These are phyloP conservation scores for Glossosoma conforme DNA, from an alignment of 1,140 invertebrate genomes.

Conservation along the genomic window DNA sequence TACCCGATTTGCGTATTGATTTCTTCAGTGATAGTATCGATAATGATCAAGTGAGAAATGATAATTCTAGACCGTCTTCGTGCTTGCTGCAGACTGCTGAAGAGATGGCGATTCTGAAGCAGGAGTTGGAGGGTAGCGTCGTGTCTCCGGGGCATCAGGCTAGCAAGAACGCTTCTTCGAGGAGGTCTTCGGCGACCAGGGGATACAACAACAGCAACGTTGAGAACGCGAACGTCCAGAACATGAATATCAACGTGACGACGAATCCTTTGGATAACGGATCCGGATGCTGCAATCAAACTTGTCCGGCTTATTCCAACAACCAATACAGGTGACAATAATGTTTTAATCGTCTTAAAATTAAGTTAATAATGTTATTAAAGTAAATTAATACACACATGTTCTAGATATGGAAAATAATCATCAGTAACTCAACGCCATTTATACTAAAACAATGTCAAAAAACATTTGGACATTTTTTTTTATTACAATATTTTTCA, in stretches of 20 bases:
- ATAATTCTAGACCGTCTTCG: conserved; percentile 15
- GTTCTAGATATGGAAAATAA: too few relatives aligned
- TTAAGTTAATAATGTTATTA: too few relatives aligned
- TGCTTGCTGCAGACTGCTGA: conserved; percentile 21
- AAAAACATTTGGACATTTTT: too few relatives aligned
- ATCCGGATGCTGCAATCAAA: conserved; percentile 25
- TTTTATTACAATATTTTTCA: too few relatives aligned
- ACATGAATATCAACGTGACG: conserved; percentile 53
- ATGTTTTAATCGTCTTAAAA: too few relatives aligned
- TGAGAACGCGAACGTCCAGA: conserved; percentile 15
- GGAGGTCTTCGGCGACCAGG: conserved; percentile 20
- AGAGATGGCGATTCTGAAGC: conserved; percentile 35
- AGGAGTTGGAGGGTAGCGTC: conserved; percentile 31
- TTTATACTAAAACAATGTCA: too few relatives aligned
- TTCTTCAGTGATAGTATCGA: conserved; percentile 51
- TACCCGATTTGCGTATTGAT: conserved; percentile 56
- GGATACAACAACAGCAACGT: conserved; percentile 8
- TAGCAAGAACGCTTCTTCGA: conserved; percentile 14
- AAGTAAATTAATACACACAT: too few relatives aligned
- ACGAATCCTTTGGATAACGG: conserved; percentile 55
- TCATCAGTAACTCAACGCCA: too few relatives aligned
- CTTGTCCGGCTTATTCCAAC: conserved; percentile 25
- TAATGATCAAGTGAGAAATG: conserved; percentile 21
- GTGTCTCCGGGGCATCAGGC: conserved; percentile 13
- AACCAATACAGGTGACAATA: conserved; percentile 27